Conservation (phyloP, 2,113 vertebrate species). For the Sitta europaea region DNA sequence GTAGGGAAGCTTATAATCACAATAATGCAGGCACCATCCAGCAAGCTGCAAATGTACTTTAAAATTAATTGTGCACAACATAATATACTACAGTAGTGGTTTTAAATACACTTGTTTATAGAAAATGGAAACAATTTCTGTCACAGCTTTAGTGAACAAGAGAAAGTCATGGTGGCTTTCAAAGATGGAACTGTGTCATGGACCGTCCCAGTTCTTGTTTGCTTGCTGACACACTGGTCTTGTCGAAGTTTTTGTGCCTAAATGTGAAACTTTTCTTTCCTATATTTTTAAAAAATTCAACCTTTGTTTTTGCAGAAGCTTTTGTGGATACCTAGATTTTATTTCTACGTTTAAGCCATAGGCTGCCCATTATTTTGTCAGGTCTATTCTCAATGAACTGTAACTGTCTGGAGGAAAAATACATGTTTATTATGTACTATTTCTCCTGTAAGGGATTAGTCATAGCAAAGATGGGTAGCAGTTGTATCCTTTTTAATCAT, state of each 20-base stretch:
- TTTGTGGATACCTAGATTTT: not conserved
- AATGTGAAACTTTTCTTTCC: not conserved
- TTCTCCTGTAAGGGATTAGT: not conserved
- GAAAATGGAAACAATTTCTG: not conserved
- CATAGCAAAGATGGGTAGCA: not conserved
- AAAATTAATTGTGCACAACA: not conserved
- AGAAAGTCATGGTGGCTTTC: not conserved
- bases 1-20: not conserved
- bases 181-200: not conserved
- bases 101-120: not conserved
- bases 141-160: not conserved
- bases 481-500: not conserved
- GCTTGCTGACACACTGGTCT: fast-evolving
- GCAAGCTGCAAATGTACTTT: not conserved
- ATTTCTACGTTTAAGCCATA: not conserved
- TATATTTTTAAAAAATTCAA: not conserved
- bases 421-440: not conserved
- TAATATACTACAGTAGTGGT: not conserved
- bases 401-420: not conserved
- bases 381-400: not conserved
- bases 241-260: not conserved
- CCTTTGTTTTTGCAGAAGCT: not conserved
- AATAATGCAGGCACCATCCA: not conserved
- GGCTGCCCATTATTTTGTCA: not conserved
- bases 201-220: fast-evolving